Conservation (phyloP, 2,888 invertebrate genomes). For the Acrobeloides nanus region DNA sequence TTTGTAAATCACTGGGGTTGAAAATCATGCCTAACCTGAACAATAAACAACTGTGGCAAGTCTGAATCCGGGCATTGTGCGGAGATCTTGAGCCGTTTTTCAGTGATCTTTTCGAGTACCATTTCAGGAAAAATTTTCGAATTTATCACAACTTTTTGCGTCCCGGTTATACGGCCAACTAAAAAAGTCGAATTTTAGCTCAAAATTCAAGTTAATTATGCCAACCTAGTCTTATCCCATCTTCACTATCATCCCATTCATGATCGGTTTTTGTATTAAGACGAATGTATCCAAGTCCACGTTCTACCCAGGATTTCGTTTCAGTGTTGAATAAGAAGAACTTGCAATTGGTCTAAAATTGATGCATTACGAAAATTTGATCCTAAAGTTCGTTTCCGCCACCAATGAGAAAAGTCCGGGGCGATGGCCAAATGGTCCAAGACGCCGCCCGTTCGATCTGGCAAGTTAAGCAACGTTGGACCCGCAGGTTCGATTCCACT, state of each 20-base stretch:
- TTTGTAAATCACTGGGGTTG: too few relatives aligned
- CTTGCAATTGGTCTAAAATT: constrained; percentile 42
- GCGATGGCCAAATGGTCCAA: too few relatives aligned
- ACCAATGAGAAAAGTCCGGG: too few relatives aligned
- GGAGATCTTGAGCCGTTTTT: constrained; percentile 43
- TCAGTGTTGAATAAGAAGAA: constrained; percentile 42
- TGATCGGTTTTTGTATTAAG: constrained; percentile 21
- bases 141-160: constrained; percentile 44
- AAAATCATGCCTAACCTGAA: too few relatives aligned
- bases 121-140: constrained; percentile 42
- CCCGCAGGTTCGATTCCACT: too few relatives aligned
- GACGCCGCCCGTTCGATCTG: too few relatives aligned
- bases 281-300: constrained; percentile 32
- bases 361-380: not conserved
- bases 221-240: not conserved
- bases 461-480: too few relatives aligned
- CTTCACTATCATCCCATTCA: not conserved
- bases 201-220: not conserved
- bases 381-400: too few relatives aligned
- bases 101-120: constrained; percentile 39
- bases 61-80: constrained; percentile 36
- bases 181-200: constrained; percentile 9
- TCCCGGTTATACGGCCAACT: constrained; percentile 48
- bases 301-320: constrained; percentile 36
- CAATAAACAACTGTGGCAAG: constrained; percentile 44